phyloP scores from a whole-genome alignment of 1,140 invertebrate genomes.

The Schlechtendalia chinensis region DNA sequence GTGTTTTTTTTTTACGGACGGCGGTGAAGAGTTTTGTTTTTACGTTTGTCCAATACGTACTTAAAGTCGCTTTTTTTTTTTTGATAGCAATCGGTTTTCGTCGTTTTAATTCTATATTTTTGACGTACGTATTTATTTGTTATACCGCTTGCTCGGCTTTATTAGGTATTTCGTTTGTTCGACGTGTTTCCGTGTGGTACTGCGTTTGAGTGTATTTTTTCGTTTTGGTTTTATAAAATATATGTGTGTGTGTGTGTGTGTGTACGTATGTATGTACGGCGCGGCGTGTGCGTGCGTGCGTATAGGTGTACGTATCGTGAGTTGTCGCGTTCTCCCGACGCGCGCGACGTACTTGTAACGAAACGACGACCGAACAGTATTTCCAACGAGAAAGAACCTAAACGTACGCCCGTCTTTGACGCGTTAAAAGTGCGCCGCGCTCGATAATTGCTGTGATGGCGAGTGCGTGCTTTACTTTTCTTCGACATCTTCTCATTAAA shows the following conservation, averaged over 20 bases:
- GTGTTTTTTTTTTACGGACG: neutral
- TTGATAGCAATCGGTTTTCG: neutral
- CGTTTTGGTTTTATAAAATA: neutral
- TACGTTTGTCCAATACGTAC: neutral
- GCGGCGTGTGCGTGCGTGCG: constrained; percentile 6
- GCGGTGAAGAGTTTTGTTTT: neutral
- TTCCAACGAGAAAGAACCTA: no score
- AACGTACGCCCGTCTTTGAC: no score
- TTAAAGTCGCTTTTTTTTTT: neutral
- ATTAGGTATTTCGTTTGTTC: no score
- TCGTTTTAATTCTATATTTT: neutral
- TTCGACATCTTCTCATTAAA: neutral
- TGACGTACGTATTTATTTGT: neutral
- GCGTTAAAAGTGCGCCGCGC: no score
- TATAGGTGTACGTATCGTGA: neutral
- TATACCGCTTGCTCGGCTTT: constrained; percentile 31
- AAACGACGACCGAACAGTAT: no score
- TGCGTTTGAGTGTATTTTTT: no score
- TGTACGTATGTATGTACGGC: no score
- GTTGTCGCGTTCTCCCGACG: no score
- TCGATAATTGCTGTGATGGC: no score
- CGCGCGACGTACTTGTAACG: no score
- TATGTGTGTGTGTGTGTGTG: no score
- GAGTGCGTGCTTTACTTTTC: neutral
- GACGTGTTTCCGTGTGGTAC: no score